phyloP scores from a whole-genome alignment of 2,888 invertebrate genomes.

The Morpho deidamia region DNA sequence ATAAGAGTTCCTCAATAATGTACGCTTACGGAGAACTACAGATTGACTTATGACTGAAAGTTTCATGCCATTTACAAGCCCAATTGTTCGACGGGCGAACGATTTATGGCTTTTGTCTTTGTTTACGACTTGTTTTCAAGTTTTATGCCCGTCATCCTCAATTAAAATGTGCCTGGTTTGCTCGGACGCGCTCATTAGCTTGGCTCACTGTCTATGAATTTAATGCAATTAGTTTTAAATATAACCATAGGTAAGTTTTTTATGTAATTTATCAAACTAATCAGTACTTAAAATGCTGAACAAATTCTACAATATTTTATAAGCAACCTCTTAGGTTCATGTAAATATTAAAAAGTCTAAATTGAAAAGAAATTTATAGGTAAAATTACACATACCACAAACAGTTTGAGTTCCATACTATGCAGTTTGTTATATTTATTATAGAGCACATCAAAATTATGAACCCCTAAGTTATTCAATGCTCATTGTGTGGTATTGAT shows the following conservation, averaged over 20 bases:
- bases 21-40: constrained; percentile 12
- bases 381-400: too few species aligned
- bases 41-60: constrained; percentile 35
- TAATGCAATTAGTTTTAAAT: neutral
- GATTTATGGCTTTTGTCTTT: constrained; percentile 54
- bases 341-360: too few species aligned
- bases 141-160: constrained; percentile 54
- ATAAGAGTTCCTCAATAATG: constrained; percentile 24
- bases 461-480: constrained; percentile 1
- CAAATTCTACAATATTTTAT: too few species aligned
- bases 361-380: too few species aligned
- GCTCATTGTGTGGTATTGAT: constrained; percentile 46
- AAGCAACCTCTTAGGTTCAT: too few species aligned
- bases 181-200: constrained; percentile 11
- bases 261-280: neutral
- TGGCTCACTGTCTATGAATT: constrained; percentile 10
- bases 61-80: constrained; percentile 32
- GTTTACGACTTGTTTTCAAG: constrained; percentile 72
- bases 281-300: too few species aligned
- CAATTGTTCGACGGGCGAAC: constrained; percentile 35
- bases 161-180: constrained; percentile 40
- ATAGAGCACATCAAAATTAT: neutral
- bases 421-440: too few species aligned
- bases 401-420: too few species aligned
- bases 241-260: constrained; percentile 14